These are phyloP conservation scores for Lasiurus cinereus DNA, from an alignment of 2,113 vertebrate species.

Conservation along the genomic window DNA sequence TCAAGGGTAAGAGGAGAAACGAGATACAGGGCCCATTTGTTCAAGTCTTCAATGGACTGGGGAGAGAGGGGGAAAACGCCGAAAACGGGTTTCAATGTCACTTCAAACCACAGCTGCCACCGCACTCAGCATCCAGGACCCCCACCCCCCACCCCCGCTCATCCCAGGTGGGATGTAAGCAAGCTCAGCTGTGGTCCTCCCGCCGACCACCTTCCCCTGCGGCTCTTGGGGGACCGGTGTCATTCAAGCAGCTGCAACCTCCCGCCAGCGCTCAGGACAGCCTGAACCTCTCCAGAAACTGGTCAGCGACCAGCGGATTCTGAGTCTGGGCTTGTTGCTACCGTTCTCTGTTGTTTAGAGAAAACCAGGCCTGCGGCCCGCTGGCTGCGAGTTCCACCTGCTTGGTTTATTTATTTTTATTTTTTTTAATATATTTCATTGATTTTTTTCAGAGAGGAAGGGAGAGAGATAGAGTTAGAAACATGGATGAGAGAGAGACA, in stretches of 20 bases:
- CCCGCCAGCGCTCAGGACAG: not conserved
- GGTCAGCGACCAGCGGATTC: not conserved
- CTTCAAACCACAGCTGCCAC: not conserved
- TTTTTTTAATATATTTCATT: too few relatives aligned
- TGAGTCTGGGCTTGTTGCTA: not conserved
- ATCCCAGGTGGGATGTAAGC: not conserved
- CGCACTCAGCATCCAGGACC: rapidly evolving
- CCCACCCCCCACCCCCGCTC: not conserved
- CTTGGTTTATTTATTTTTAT: too few relatives aligned
- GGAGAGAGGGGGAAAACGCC: slow-evolving; percentile 51
- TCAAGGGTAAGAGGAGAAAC: slow-evolving; percentile 86
- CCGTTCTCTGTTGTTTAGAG: not conserved
- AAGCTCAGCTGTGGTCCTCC: not conserved
- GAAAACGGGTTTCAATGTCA: not conserved
- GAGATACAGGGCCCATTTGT: slow-evolving; percentile 92
- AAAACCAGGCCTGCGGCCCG: too few relatives aligned
- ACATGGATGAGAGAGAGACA: too few relatives aligned
- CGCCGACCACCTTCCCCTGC: not conserved
- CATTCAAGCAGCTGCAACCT: not conserved
- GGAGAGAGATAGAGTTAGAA: too few relatives aligned
- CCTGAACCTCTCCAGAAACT: not conserved
- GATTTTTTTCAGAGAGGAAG: too few relatives aligned
- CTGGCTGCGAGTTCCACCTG: too few relatives aligned
- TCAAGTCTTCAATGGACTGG: slow-evolving; percentile 93
- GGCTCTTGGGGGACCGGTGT: not conserved